Evolutionary conservation across 2,888 invertebrate genomes (phyloP).

Genomic region (Tachina grossa): DNA sequence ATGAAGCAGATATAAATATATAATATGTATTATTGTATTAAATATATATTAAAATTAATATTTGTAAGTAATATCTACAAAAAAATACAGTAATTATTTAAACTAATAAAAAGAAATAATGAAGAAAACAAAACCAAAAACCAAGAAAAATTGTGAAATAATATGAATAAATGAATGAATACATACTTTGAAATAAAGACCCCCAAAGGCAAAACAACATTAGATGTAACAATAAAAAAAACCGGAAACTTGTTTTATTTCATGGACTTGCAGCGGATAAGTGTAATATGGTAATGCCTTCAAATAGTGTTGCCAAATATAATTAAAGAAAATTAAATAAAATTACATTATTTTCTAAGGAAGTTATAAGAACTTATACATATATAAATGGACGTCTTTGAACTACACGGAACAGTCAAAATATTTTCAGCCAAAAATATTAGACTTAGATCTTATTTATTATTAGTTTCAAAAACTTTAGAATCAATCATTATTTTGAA

Average conservation of each 20-base stretch:
- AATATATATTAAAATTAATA: constrained; percentile 62
- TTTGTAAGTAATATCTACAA: constrained; percentile 64
- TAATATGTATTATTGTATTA: constrained; percentile 58
- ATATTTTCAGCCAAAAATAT: too few relatives aligned
- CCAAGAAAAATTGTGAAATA: constrained; percentile 67
- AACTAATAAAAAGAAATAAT: neutral
- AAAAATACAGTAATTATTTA: constrained; percentile 45
- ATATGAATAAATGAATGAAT: constrained; percentile 59
- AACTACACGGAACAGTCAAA: too few relatives aligned
- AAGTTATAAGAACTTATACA: too few relatives aligned
- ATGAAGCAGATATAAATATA: constrained; percentile 23
- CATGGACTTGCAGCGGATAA: neutral
- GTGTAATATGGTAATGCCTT: neutral
- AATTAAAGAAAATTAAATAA: too few relatives aligned
- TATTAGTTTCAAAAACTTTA: too few relatives aligned
- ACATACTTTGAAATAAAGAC: constrained; percentile 65
- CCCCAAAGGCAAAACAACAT: constrained; percentile 43
- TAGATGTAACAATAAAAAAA: constrained; percentile 67
- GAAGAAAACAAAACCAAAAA: constrained; percentile 43
- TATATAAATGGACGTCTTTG: too few relatives aligned
- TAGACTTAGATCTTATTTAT: too few relatives aligned
- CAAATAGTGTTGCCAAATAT: too few relatives aligned
- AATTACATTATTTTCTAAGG: too few relatives aligned
- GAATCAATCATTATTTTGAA: too few relatives aligned
- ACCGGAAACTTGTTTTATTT: constrained; percentile 40